These are phyloP conservation scores for Auanema sp. DNA, from an alignment of 2,888 invertebrate genomes.

Conservation along the genomic window DNA sequence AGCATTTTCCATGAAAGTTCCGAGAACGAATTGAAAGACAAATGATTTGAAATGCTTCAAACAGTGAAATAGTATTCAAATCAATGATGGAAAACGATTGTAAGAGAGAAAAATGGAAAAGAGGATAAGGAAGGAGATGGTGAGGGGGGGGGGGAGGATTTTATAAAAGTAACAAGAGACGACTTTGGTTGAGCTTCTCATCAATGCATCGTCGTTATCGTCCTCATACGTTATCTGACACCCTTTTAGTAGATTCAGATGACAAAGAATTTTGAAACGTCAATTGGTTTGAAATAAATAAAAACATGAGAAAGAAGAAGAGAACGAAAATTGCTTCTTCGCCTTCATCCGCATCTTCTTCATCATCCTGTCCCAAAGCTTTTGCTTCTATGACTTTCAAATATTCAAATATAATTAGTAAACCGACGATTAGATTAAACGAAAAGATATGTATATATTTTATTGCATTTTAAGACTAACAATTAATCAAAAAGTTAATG, in stretches of 20 bases:
- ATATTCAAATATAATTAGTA: neutral
- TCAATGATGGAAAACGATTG: too few relatives aligned
- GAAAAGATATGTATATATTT: too few relatives aligned
- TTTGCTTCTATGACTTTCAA: conserved; percentile 5
- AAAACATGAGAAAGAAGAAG: neutral
- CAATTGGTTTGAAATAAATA: neutral
- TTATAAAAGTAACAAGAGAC: neutral
- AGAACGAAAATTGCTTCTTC: neutral
- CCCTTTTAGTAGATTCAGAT: neutral
- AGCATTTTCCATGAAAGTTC: too few relatives aligned
- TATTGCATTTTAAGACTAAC: too few relatives aligned
- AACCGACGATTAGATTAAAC: too few relatives aligned
- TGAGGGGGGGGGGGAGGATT: too few relatives aligned
- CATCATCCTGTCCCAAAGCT: neutral
- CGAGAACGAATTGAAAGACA: too few relatives aligned
- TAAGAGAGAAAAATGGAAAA: neutral
- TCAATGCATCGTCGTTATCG: neutral
- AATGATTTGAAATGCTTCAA: too few relatives aligned
- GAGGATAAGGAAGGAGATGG: neutral
- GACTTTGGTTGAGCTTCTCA: neutral
- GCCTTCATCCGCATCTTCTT: neutral
- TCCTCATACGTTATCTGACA: neutral
- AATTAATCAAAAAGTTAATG: too few relatives aligned
- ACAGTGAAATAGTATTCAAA: too few relatives aligned
- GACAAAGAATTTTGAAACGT: neutral